Evolutionary conservation across 2,113 vertebrate genomes (phyloP).

Genomic region (Morone saxatilis): DNA sequence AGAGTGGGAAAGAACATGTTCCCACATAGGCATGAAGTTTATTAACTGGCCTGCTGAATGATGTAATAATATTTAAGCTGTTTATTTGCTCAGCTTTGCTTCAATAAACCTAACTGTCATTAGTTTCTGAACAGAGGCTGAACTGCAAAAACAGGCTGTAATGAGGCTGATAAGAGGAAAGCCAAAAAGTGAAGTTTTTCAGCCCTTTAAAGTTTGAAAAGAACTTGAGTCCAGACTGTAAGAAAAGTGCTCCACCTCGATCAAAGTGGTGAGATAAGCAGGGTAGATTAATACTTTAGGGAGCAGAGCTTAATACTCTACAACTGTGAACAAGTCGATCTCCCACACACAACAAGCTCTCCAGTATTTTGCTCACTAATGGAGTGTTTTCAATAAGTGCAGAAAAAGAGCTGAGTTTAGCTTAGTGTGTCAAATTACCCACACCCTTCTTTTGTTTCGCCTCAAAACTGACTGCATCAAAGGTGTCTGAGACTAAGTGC

Average conservation of each 20-base stretch:
- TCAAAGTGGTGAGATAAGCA: conserved; percentile 60
- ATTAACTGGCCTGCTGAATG: conserved; percentile 40
- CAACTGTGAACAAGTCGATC: conserved; percentile 44
- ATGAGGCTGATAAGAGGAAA: conserved; percentile 44
- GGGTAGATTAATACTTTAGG: conserved; percentile 56
- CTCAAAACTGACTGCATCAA: conserved; percentile 48
- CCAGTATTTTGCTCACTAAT: conserved; percentile 57
- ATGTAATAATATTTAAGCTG: conserved; percentile 37
- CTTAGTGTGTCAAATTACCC: conserved; percentile 47
- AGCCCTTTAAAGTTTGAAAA: conserved; percentile 46
- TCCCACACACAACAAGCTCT: conserved; percentile 45
- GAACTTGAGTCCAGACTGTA: conserved; percentile 28
- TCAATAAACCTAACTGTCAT: conserved; percentile 49
- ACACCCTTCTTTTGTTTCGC: conserved; percentile 48
- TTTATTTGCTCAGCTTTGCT: conserved; percentile 65
- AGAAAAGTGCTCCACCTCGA: conserved; percentile 53
- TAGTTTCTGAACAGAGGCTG: conserved; percentile 42
- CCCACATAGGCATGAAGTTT: conserved; percentile 17
- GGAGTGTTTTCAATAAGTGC: conserved; percentile 47
- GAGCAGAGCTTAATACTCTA: conserved; percentile 48
- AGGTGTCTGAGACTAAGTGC: conserved; percentile 47
- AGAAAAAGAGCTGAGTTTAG: conserved; percentile 41
- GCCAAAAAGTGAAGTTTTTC: conserved; percentile 33
- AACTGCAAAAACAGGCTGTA: conserved; percentile 53
- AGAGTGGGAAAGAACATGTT: conserved; percentile 17